phyloP scores from a whole-genome alignment of 2,797 vertebrate genomes.

The Sebastes trivittatus region DNA sequence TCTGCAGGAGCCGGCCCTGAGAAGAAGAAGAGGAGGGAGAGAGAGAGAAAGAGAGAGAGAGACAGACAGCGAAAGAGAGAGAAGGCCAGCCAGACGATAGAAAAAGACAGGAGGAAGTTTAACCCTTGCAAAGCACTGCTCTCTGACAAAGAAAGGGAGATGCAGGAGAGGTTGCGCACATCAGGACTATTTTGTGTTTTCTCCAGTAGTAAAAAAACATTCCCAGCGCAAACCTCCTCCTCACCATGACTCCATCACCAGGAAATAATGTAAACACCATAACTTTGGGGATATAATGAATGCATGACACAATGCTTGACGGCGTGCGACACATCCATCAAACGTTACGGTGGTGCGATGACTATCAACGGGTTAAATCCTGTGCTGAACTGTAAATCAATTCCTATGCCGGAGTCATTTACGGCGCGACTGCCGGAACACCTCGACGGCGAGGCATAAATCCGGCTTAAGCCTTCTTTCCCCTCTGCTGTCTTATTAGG shows the following conservation, averaged over 20 bases:
- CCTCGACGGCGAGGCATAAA: slow-evolving; percentile 44
- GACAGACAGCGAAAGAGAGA: not conserved
- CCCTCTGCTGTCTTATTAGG: slow-evolving; percentile 47
- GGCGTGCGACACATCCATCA: slow-evolving; percentile 7
- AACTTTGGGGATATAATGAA: not conserved
- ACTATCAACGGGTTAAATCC: slow-evolving; percentile 39
- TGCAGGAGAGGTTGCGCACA: not conserved
- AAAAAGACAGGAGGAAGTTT: slow-evolving; percentile 44
- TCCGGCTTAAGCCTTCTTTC: slow-evolving; percentile 47
- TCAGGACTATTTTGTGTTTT: not conserved
- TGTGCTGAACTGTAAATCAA: slow-evolving; percentile 37
- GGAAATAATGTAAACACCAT: slow-evolving; percentile 2
- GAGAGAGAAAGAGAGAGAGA: not conserved
- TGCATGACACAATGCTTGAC: not conserved
- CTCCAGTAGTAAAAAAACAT: not conserved
- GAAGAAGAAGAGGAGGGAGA: not conserved
- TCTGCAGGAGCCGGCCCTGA: slow-evolving; percentile 71
- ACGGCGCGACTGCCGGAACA: slow-evolving; percentile 17
- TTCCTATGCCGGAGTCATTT: slow-evolving; percentile 38
- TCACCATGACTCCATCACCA: not conserved
- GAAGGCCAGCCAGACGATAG: slow-evolving; percentile 44
- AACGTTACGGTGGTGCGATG: not conserved
- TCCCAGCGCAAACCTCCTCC: not conserved
- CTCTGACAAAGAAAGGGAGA: slow-evolving; percentile 10
- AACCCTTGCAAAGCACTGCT: slow-evolving; percentile 49